A percentile compares a stretch with the other conserved stretches of the same genome.
Evolutionary conservation across 1,140 invertebrate genomes (phyloP).

Genomic region (Acromyrmex heyeri): DNA sequence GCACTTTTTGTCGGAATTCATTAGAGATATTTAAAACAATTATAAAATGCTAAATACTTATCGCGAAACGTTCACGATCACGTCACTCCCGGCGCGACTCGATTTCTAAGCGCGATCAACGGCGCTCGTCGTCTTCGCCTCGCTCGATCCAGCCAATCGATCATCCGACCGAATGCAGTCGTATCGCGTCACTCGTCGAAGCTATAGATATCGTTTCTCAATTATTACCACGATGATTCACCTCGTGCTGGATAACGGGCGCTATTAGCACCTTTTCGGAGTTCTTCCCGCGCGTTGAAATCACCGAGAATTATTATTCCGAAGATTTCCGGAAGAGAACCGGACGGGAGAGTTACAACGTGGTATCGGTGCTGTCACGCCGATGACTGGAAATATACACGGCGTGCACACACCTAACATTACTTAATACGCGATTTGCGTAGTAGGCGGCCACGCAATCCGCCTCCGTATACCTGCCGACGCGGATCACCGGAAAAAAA

Average conservation of each 20-base stretch:
- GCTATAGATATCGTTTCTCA: neutral
- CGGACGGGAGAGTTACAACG: neutral
- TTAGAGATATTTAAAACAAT: neutral
- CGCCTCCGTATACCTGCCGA: conserved; percentile 26
- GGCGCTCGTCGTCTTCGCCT: neutral
- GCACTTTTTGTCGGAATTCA: neutral
- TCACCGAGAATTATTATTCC: neutral
- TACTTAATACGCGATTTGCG: conserved; percentile 45
- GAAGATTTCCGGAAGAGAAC: neutral
- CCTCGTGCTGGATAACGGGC: neutral
- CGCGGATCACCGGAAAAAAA: neutral
- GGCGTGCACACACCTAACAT: conserved; percentile 32
- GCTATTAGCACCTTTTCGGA: neutral
- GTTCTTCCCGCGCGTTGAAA: neutral
- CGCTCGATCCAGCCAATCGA: conserved; percentile 23
- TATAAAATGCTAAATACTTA: neutral
- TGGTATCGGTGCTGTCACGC: conserved; percentile 32
- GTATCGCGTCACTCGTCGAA: conserved; percentile 8
- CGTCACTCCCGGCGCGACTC: neutral
- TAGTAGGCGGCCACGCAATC: conserved; percentile 1
- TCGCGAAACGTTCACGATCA: neutral
- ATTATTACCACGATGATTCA: conserved; percentile 39
- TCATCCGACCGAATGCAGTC: neutral
- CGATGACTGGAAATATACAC: conserved; percentile 50
- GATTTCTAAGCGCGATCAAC: neutral